Conservation (phyloP, 2,888 invertebrate species). For the Acholoe squamosa region DNA sequence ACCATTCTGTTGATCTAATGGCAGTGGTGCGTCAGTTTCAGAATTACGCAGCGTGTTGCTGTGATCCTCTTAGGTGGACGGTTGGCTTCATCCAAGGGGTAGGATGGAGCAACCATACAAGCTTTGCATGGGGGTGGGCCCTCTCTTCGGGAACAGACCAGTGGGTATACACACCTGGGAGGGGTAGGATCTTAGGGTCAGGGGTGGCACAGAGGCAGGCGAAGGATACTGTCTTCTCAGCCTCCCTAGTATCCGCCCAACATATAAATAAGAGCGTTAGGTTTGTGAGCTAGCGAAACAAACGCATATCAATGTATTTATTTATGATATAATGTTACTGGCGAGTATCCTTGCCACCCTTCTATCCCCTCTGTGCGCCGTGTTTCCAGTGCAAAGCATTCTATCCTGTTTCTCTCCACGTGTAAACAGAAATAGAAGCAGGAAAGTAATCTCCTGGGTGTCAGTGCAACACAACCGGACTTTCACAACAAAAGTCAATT, state of each 20-base stretch:
- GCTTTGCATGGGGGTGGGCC: background rate
- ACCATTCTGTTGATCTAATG: background rate
- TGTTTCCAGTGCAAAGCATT: slow-evolving; percentile 61
- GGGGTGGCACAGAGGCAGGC: slow-evolving; percentile 1
- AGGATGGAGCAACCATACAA: background rate
- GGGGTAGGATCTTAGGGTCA: background rate
- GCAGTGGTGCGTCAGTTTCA: background rate
- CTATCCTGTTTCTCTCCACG: slow-evolving; percentile 58
- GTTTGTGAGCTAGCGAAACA: slow-evolving; percentile 58
- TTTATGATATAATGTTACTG: slow-evolving; percentile 58
- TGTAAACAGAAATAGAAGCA: slow-evolving; percentile 58
- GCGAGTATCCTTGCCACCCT: slow-evolving; percentile 42
- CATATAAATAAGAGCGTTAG: slow-evolving; percentile 59
- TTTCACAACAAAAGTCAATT: slow-evolving; percentile 31
- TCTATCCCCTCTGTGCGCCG: background rate
- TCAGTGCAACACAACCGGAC: slow-evolving; percentile 18
- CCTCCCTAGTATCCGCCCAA: slow-evolving; percentile 38
- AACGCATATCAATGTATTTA: slow-evolving; percentile 61
- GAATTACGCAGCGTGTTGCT: background rate
- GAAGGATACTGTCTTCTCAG: slow-evolving; percentile 24
- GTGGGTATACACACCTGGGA: background rate
- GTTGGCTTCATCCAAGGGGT: background rate
- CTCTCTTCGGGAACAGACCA: slow-evolving; percentile 31
- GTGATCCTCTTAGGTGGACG: no score
- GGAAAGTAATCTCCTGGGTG: slow-evolving; percentile 57